phyloP scores from a whole-genome alignment of 2,113 vertebrate genomes.

The Centropristis striata region DNA sequence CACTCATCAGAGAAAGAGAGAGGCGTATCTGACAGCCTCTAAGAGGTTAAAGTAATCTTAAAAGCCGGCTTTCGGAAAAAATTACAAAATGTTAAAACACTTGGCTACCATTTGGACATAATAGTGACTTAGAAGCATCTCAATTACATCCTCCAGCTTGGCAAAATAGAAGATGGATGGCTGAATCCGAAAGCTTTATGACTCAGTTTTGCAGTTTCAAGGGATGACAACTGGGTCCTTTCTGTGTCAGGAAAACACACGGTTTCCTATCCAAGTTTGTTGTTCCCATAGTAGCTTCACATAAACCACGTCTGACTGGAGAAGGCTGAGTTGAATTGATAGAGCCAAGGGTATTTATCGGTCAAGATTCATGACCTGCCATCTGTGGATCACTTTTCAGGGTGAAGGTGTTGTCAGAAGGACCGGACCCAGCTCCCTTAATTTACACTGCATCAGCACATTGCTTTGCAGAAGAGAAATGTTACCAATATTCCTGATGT shows the following conservation, averaged over 20 bases:
- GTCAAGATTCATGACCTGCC: slow-evolving; percentile 69
- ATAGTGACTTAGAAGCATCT: slow-evolving; percentile 46
- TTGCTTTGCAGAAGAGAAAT: slow-evolving; percentile 50
- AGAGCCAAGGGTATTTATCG: slow-evolving; percentile 61
- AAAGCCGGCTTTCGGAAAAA: slow-evolving; percentile 46
- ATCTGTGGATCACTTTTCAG: slow-evolving; percentile 65
- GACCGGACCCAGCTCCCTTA: slow-evolving; percentile 23
- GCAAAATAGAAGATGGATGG: slow-evolving; percentile 25
- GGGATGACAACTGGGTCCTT: slow-evolving; percentile 34
- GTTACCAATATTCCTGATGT: slow-evolving; percentile 47
- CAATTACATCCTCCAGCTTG: slow-evolving; percentile 30
- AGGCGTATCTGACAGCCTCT: slow-evolving; percentile 53
- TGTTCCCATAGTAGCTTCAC: slow-evolving; percentile 31
- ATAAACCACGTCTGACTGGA: slow-evolving; percentile 67
- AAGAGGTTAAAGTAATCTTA: slow-evolving; percentile 51
- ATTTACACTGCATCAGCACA: slow-evolving; percentile 49
- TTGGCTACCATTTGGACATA: slow-evolving; percentile 38
- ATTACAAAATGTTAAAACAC: slow-evolving; percentile 46
- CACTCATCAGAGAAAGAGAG: slow-evolving; percentile 31
- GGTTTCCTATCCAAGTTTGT: slow-evolving; percentile 50
- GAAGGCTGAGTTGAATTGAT: slow-evolving; percentile 61
- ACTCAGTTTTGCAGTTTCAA: slow-evolving; percentile 43
- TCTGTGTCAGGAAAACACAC: slow-evolving; percentile 39
- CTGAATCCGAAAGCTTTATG: slow-evolving; percentile 35
- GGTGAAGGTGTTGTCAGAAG: slow-evolving; percentile 61